phyloP scores from a whole-genome alignment of 2,113 vertebrate species.

The Petrocephalus microphthalmus region DNA sequence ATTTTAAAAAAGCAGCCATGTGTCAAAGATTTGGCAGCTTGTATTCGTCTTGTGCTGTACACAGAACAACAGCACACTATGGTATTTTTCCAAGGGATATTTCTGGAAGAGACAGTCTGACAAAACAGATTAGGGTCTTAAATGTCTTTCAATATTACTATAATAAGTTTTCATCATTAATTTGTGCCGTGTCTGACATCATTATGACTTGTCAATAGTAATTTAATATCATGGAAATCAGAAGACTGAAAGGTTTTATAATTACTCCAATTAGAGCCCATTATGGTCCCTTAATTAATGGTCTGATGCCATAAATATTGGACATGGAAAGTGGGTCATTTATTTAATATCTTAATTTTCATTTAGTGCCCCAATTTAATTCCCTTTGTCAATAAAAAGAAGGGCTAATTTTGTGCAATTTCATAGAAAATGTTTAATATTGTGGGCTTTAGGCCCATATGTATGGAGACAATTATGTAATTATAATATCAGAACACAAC shows the following conservation, averaged over 20 bases:
- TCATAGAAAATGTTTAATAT: neutral
- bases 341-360: neutral
- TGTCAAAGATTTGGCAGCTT: neutral
- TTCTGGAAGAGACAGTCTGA: neutral
- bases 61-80: neutral
- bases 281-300: neutral
- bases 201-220: constrained; percentile 6
- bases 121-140: neutral
- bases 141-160: neutral
- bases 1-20: neutral
- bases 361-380: neutral
- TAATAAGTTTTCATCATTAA: constrained; percentile 1
- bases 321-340: neutral
- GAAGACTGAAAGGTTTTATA: neutral
- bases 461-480: neutral
- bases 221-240: constrained; percentile 3
- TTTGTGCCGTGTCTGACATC: neutral
- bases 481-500: neutral
- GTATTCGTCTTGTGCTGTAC: neutral
- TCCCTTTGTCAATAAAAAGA: neutral
- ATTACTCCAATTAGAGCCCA: neutral
- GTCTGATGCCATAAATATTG: neutral
- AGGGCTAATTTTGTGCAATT: neutral
- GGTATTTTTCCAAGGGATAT: neutral
- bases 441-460: neutral